Percentiles rank a stretch among this genome's conserved stretches.
phyloP scores from a whole-genome alignment of 2,113 vertebrate species.

The Lonchura striata region DNA sequence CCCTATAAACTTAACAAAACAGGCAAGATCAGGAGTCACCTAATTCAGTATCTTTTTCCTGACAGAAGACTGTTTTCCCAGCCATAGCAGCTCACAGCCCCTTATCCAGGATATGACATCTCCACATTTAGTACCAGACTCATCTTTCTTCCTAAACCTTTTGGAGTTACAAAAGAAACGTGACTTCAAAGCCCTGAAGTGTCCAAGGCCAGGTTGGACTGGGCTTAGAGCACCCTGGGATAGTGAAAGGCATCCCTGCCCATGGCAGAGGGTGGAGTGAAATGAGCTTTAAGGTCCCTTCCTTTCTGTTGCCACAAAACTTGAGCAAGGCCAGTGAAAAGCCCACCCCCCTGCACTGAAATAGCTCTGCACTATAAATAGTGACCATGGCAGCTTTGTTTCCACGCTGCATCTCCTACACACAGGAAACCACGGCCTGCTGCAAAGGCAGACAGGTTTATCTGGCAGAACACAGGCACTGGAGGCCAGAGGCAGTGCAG shows the following conservation, averaged over 20 bases:
- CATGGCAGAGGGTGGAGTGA: neutral
- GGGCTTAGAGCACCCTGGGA: neutral
- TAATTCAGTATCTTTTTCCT: neutral
- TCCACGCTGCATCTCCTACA: neutral
- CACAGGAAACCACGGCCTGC: neutral
- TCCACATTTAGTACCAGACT: neutral
- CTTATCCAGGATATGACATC: neutral
- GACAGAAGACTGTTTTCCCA: neutral
- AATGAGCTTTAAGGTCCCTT: neutral
- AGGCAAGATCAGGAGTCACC: neutral
- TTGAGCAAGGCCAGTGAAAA: neutral
- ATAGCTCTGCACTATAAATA: neutral
- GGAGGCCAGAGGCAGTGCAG: neutral
- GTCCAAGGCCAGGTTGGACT: fast-evolving
- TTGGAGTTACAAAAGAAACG: neutral
- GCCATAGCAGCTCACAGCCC: neutral
- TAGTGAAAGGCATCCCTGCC: neutral
- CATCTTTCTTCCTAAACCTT: neutral
- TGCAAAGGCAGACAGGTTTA: neutral
- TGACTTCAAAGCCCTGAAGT: neutral
- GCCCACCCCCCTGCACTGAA: neutral
- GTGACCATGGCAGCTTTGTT: neutral
- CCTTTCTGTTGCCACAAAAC: neutral
- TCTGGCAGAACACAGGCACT: neutral
- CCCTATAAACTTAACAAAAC: neutral